Evolutionary conservation across 2,888 invertebrate genomes (phyloP).

Genomic region (Geophilus truncorum): DNA sequence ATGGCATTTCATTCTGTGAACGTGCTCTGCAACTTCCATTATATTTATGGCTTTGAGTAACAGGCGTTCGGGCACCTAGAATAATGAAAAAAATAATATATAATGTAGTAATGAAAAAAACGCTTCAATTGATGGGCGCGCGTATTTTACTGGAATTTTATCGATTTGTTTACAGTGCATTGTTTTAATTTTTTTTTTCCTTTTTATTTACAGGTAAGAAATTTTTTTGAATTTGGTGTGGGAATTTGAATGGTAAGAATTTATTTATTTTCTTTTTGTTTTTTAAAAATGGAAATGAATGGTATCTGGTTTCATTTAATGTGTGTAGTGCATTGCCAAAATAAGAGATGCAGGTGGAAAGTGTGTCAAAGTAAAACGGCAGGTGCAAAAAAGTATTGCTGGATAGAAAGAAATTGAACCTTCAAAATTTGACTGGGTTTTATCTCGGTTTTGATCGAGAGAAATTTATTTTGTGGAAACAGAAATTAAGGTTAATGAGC

Average conservation of each 20-base stretch:
- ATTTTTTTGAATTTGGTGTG: too few relatives aligned
- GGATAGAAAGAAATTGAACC: too few relatives aligned
- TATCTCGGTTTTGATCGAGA: too few relatives aligned
- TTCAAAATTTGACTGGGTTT: too few relatives aligned
- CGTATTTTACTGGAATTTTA: not conserved
- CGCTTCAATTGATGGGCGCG: not conserved
- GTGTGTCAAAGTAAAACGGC: not conserved
- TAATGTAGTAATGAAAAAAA: not conserved
- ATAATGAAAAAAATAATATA: not conserved
- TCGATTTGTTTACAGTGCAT: not conserved
- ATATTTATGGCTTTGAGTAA: constrained; percentile 15
- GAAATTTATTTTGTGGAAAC: too few relatives aligned
- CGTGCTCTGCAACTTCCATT: constrained; percentile 10
- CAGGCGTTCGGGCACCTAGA: not conserved
- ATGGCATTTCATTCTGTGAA: constrained; percentile 27
- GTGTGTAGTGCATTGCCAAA: not conserved
- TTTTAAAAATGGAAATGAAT: too few relatives aligned
- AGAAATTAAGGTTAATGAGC: too few relatives aligned
- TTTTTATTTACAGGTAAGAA: not conserved
- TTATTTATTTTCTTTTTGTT: too few relatives aligned
- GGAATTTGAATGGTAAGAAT: too few relatives aligned
- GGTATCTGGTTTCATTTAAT: too few relatives aligned
- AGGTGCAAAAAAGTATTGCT: not conserved
- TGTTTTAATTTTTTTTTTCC: not conserved
- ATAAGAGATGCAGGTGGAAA: not conserved